Evolutionary conservation across 2,113 vertebrate genomes (phyloP).

Genomic region (Naja naja): DNA sequence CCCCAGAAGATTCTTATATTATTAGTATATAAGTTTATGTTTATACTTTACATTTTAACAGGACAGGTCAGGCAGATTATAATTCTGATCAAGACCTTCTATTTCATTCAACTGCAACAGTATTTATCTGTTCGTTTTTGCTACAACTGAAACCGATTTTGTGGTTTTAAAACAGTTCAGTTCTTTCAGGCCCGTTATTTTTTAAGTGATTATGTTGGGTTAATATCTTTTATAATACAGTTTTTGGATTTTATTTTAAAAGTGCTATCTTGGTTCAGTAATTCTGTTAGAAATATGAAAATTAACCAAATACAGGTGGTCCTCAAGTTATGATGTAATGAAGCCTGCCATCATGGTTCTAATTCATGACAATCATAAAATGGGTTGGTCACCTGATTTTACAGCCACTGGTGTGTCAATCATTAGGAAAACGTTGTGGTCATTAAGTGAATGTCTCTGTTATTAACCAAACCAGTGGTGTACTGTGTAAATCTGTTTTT

Average conservation of each 20-base stretch:
- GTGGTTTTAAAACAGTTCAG: neutral
- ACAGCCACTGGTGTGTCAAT: neutral
- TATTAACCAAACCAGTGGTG: neutral
- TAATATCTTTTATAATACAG: neutral
- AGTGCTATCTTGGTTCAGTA: conserved; percentile 6
- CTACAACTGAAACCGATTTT: conserved; percentile 6
- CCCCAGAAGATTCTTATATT: neutral
- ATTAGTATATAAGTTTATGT: neutral
- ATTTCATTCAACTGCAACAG: neutral
- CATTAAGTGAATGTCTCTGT: neutral
- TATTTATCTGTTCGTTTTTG: neutral
- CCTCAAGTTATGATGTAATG: neutral
- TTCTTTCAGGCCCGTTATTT: conserved; percentile 3
- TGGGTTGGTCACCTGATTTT: neutral
- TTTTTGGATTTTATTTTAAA: conserved; percentile 15
- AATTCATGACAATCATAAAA: neutral
- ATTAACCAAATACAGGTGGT: neutral
- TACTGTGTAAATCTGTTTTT: neutral
- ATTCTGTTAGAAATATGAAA: conserved; percentile 32
- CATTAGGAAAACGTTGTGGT: neutral
- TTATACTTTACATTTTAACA: neutral
- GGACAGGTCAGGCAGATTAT: neutral
- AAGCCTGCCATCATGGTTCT: neutral
- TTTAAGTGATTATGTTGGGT: neutral
- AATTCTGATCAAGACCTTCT: neutral